A percentile compares a stretch with the other conserved stretches of the same genome.
phyloP scores from a whole-genome alignment of 1,140 invertebrate species.

The Drosophila gunungcola region DNA sequence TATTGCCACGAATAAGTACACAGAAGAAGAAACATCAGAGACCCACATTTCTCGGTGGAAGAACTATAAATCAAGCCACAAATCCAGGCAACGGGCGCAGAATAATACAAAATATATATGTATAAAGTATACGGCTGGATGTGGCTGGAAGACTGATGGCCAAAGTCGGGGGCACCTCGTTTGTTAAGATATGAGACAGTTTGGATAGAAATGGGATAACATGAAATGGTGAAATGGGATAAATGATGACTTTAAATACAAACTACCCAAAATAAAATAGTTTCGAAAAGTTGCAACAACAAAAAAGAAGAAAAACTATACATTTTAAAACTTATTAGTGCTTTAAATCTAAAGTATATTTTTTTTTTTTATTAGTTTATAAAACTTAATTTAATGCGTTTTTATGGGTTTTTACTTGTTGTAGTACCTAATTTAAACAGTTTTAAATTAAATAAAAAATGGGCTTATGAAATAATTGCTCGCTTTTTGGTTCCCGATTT shows the following conservation, averaged over 20 bases:
- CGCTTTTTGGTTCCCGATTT: slow-evolving; percentile 1
- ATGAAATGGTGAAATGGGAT: slow-evolving; percentile 3
- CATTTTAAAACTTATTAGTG: too few species aligned
- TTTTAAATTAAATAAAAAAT: too few species aligned
- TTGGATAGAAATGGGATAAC: slow-evolving; percentile 17
- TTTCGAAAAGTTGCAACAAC: too few species aligned
- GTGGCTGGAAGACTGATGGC: slow-evolving; percentile 36
- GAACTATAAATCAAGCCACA: slow-evolving; percentile 69
- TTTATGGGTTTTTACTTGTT: too few species aligned
- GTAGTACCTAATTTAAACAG: too few species aligned
- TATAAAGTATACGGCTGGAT: slow-evolving; percentile 1
- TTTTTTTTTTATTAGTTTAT: too few species aligned
- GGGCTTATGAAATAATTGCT: too few species aligned
- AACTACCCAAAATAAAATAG: neutral
- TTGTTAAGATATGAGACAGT: slow-evolving; percentile 36
- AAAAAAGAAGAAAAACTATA: too few species aligned
- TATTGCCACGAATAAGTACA: slow-evolving; percentile 17
- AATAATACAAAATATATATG: slow-evolving; percentile 24
- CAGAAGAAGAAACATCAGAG: slow-evolving; percentile 1
- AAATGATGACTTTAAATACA: neutral
- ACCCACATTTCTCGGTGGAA: slow-evolving; percentile 20
- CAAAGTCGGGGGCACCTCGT: slow-evolving; percentile 44
- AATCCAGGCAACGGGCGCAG: slow-evolving; percentile 46
- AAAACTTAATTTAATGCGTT: too few species aligned
- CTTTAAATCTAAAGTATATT: too few species aligned